A percentile compares a stretch with the other conserved stretches of the same genome.
These are phyloP conservation scores for Saccopteryx leptura DNA, from an alignment of 2,113 vertebrate species.

Conservation along the genomic window DNA sequence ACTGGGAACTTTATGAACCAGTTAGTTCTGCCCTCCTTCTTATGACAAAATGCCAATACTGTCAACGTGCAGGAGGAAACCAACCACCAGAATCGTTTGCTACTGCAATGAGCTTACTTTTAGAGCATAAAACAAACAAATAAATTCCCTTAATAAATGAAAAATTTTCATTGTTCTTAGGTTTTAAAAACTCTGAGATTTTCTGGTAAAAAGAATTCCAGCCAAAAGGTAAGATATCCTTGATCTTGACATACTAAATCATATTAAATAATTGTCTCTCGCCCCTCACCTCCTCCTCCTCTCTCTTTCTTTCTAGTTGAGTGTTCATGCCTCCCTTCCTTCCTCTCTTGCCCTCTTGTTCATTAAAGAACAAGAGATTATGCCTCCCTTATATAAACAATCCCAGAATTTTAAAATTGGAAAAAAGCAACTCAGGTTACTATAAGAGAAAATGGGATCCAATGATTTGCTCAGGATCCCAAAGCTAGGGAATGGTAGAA, in stretches of 20 bases:
- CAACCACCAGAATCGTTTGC: slow-evolving; percentile 25
- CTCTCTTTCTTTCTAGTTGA: background rate
- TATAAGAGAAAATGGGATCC: background rate
- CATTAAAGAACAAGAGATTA: background rate
- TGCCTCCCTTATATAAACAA: background rate
- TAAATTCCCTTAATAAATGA: background rate
- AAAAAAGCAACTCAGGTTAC: background rate
- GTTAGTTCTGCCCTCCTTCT: slow-evolving; percentile 54
- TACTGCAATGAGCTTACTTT: background rate
- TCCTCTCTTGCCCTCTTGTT: background rate
- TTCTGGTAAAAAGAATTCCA: slow-evolving; percentile 4
- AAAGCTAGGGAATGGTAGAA: background rate
- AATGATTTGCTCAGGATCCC: background rate
- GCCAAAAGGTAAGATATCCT: background rate
- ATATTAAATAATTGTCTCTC: background rate
- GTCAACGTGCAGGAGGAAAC: slow-evolving; percentile 52
- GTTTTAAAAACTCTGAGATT: slow-evolving; percentile 24
- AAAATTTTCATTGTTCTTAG: background rate
- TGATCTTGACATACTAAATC: background rate
- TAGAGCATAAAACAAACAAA: slow-evolving; percentile 35
- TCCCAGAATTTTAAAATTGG: background rate
- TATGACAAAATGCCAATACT: slow-evolving; percentile 65
- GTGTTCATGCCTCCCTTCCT: accelerated
- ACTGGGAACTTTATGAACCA: slow-evolving; percentile 70
- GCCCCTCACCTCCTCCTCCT: too few species aligned